Evolutionary conservation across 2,888 invertebrate genomes (phyloP), one percentile per base, ranked within the genome.

Genomic region (Caenorhabditis japonica): DNA sequence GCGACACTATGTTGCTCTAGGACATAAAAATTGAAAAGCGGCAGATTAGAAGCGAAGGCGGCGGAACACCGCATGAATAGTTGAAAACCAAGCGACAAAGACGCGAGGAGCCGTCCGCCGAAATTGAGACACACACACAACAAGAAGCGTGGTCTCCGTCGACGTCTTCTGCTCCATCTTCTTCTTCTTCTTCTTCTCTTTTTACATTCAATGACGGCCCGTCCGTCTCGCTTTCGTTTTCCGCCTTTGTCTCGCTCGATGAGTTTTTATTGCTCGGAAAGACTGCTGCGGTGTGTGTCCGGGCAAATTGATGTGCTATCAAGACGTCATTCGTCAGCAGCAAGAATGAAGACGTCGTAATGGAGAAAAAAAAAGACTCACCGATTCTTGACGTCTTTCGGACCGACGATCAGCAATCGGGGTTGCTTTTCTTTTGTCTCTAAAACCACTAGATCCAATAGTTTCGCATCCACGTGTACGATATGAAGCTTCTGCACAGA

Each of bases 351-450:
- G 39, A 47, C 15, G 2, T 19, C n/a, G 19, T n/a, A n/a, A n/a
- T n/a, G n/a, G n/a, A n/a, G n/a, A n/a, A n/a, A n/a, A n/a, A n/a
- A 19, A 52, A 56, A 21, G 33, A 61, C 73, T 52, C 51, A 81
- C 81, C 76, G 71, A 38, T 68, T 53, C 55, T 81, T 81, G 68
- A 81, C 68, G 66, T 81, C 81, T 56, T 76, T 75, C n/a, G 81
- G 81, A 30, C 79, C 77, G 47, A 78, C 79, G 55, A 81, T 71
- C 56, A 81, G 70, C 46, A 81, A 75, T 36, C 73, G 58, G 12
- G 72, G 49, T 39, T 43, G 21, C 56, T 75, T 61, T 41, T 79
- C 77, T 44, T 75, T 76, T 36, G 79, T 79, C 46, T 75, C 77
- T 46, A 81, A 49, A 8, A 81, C 47, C 23, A 61, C 64, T 33